phyloP scores from a whole-genome alignment of 2,888 invertebrate species.

The Hermaeophaga mercurialis region DNA sequence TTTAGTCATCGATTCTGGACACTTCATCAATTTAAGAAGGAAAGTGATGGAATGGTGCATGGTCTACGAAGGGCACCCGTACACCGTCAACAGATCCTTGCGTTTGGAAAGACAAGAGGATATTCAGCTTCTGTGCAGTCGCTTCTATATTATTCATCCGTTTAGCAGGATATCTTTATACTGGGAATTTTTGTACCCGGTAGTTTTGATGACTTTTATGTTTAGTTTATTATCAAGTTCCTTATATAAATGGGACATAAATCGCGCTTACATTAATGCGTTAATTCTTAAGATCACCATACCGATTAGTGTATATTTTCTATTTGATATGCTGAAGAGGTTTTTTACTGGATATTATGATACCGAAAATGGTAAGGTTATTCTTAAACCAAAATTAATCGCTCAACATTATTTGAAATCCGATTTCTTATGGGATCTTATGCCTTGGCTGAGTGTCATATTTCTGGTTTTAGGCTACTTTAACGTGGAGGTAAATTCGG shows the following conservation, averaged over 20 bases:
- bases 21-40: slow-evolving; percentile 32
- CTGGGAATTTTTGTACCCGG: slow-evolving; percentile 7
- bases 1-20: slow-evolving; percentile 31
- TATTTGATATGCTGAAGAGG: slow-evolving; percentile 31
- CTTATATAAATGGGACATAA: neutral
- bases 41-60: slow-evolving; percentile 24
- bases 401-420: slow-evolving; percentile 26
- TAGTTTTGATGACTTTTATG: slow-evolving; percentile 11
- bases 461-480: neutral
- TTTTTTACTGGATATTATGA: slow-evolving; percentile 39
- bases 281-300: no score
- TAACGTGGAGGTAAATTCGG: neutral
- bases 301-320: slow-evolving; percentile 25
- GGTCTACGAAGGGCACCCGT: slow-evolving; percentile 26
- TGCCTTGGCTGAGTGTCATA: no score
- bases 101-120: slow-evolving; percentile 33
- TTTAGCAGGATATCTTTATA: slow-evolving; percentile 34
- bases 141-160: slow-evolving; percentile 38
- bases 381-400: slow-evolving; percentile 25
- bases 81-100: slow-evolving; percentile 33
- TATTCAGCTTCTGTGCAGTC: slow-evolving; percentile 34
- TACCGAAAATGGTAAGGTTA: slow-evolving; percentile 23
- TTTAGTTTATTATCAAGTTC: neutral
- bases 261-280: neutral
- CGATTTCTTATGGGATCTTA: slow-evolving; percentile 22